Conservation (phyloP, 2,797 vertebrate genomes). For the Catharus ustulatus region DNA sequence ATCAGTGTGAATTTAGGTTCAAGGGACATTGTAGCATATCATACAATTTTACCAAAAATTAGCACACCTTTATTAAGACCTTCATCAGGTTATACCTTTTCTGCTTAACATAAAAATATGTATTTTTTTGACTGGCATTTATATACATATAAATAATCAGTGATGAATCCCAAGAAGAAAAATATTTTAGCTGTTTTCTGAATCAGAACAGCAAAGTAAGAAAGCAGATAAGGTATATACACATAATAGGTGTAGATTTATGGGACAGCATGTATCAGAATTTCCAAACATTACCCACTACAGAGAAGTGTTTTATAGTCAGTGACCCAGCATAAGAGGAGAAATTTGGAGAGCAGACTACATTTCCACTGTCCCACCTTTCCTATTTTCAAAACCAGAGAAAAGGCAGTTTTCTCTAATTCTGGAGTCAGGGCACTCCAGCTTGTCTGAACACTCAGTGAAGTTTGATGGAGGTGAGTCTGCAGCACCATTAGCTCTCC, state of each 20-base stretch:
- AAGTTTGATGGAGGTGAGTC: background rate
- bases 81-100: background rate
- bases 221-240: background rate
- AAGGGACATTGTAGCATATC: background rate
- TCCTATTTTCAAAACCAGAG: background rate
- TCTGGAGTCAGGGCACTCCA: background rate
- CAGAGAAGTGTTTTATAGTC: background rate
- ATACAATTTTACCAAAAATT: background rate
- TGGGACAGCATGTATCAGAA: background rate
- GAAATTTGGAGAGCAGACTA: background rate
- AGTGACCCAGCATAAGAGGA: background rate
- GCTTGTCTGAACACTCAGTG: background rate
- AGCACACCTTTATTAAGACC: background rate
- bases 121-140: background rate
- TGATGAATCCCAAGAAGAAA: background rate
- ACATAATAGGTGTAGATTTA: background rate
- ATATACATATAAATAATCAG: background rate
- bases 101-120: background rate
- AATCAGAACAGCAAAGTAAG: background rate
- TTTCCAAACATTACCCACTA: background rate
- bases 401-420: background rate
- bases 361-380: background rate
- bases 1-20: background rate
- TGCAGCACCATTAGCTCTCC: background rate
- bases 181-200: background rate